Conservation (phyloP, 2,797 vertebrate genomes). For the Garrulus glandarius region DNA sequence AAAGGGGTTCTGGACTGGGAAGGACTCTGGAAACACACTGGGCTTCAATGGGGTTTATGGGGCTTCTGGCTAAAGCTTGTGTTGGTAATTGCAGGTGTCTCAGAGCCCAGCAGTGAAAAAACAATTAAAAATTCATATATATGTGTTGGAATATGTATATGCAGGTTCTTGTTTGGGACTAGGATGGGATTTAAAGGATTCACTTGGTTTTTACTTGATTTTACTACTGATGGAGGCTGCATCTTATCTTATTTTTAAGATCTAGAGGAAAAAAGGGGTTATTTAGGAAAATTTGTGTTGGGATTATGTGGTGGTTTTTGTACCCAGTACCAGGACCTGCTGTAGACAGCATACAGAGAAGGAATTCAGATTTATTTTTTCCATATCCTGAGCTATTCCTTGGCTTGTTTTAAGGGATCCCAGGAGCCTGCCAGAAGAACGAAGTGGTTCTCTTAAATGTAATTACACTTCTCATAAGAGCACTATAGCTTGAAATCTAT, state of each 20-base stretch:
- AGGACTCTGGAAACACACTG: background rate
- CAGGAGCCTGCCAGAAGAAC: conserved; percentile 1
- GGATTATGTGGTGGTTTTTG: background rate
- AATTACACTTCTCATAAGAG: conserved; percentile 33
- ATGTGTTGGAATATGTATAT: background rate
- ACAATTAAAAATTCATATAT: background rate
- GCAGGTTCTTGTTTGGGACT: background rate
- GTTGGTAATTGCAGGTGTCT: background rate
- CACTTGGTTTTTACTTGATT: background rate
- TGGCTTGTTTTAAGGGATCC: conserved; percentile 6
- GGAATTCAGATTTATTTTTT: background rate
- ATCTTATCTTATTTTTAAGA: background rate
- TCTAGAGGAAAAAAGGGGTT: background rate
- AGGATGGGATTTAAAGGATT: background rate
- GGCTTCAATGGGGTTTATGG: rapidly evolving
- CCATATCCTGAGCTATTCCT: background rate
- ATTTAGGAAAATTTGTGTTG: background rate
- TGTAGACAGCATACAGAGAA: background rate
- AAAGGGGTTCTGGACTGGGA: background rate
- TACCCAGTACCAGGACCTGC: background rate
- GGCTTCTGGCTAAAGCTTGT: background rate
- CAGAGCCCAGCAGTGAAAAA: background rate
- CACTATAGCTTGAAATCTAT: conserved; percentile 9
- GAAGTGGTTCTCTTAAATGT: conserved; percentile 19
- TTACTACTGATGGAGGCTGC: background rate